phyloP scores from a whole-genome alignment of 1,140 invertebrate species.

The Ostrea edulis region DNA sequence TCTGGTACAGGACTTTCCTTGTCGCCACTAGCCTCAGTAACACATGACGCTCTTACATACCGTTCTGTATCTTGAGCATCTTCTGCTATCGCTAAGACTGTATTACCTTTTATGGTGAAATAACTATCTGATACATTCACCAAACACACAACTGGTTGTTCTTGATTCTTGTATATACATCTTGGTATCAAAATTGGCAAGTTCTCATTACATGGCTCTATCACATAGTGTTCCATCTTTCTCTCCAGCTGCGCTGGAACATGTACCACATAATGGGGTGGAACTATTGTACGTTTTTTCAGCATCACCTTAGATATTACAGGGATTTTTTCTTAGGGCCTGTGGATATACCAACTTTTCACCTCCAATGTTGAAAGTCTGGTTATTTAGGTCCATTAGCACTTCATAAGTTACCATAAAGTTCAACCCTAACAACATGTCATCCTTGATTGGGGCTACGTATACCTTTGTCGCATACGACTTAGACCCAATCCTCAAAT shows the following conservation, averaged over 20 bases:
- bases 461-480: conserved; percentile 22
- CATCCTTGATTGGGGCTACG: conserved; percentile 45
- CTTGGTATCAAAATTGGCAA: too few species aligned
- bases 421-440: conserved; percentile 42
- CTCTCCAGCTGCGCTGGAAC: neutral
- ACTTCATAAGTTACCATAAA: conserved; percentile 32
- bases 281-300: conserved; percentile 14
- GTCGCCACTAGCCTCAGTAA: neutral
- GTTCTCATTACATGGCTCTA: too few species aligned
- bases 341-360: neutral
- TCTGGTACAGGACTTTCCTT: neutral
- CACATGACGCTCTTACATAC: neutral
- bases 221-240: conserved; percentile 34
- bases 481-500: neutral
- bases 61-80: neutral
- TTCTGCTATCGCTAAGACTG: conserved; percentile 29
- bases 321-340: neutral
- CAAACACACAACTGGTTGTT: too few species aligned
- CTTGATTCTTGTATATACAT: too few species aligned
- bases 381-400: conserved; percentile 17
- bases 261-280: neutral
- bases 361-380: neutral
- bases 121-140: conserved; percentile 45
- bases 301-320: neutral
- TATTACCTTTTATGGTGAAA: conserved; percentile 35